Percentiles rank a stretch among this genome's conserved stretches.
Evolutionary conservation across 2,113 vertebrate species (phyloP).

Genomic region (Mastomys natalensis): DNA sequence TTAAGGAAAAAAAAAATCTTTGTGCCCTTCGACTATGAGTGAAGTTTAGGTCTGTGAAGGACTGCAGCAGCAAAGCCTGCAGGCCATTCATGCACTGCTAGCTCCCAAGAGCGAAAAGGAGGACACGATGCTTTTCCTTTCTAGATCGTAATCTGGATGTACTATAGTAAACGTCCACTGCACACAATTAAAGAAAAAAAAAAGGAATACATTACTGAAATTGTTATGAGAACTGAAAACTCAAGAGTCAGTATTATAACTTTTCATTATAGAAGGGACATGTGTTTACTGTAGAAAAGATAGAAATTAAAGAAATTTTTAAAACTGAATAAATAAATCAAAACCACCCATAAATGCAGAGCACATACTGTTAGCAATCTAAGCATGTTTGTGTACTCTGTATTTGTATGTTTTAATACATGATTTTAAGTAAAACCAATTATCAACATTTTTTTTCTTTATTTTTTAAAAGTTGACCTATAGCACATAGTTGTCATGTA

Average conservation of each 20-base stretch:
- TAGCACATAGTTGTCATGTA: neutral
- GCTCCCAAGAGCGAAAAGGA: neutral
- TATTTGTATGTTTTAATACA: neutral
- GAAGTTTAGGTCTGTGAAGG: neutral
- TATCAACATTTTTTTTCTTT: neutral
- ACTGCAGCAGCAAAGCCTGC: neutral
- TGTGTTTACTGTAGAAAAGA: neutral
- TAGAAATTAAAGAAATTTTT: conserved; percentile 39
- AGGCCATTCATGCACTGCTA: neutral
- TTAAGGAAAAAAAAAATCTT: neutral
- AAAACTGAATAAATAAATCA: conserved; percentile 30
- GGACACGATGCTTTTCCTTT: neutral
- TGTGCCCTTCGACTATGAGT: neutral
- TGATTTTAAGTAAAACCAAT: conserved; percentile 10
- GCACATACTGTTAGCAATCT: conserved; percentile 25
- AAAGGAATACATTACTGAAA: neutral
- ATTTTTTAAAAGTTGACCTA: neutral
- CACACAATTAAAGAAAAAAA: neutral
- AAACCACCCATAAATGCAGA: neutral
- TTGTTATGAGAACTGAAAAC: neutral
- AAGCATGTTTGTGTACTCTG: neutral
- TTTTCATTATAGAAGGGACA: conserved; percentile 28
- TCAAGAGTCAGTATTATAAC: neutral
- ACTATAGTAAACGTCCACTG: neutral
- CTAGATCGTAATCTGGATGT: neutral